A percentile compares a stretch with the other conserved stretches of the same genome.
Conservation (phyloP, 2,888 invertebrate genomes). For the Rhingia rostrata region DNA sequence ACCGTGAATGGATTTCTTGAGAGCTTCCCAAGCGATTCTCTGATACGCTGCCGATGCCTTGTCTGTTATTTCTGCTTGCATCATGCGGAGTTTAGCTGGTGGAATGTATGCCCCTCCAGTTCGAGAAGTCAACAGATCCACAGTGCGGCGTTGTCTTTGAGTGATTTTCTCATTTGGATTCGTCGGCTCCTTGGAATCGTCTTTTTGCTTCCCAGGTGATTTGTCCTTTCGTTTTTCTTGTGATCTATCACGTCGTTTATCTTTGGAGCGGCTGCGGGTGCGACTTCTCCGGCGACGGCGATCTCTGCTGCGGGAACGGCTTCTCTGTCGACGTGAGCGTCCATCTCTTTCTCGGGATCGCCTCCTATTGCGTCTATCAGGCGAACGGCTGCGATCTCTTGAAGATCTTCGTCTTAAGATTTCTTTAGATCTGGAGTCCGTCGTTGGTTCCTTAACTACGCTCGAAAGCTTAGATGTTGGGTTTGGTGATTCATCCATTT, state of each 20-base stretch:
- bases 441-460: not conserved
- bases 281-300: conserved; percentile 73
- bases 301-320: conserved; percentile 54
- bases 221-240: conserved; percentile 23
- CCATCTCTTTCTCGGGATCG: conserved; percentile 45
- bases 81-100: conserved; percentile 95
- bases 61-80: conserved; percentile 98
- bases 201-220: conserved; percentile 73
- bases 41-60: conserved; percentile 98
- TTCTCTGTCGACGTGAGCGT: conserved; percentile 31
- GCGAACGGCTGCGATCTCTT: conserved; percentile 37
- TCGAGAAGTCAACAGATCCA: conserved; percentile 90
- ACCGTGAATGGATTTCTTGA: conserved; percentile 99
- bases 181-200: conserved; percentile 76
- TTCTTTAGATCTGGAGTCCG: conserved; percentile 17
- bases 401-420: conserved; percentile 5
- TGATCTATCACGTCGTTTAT: conserved; percentile 19
- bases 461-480: not conserved
- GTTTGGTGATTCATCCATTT: not conserved
- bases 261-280: conserved; percentile 60
- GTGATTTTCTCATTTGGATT: conserved; percentile 80
- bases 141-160: conserved; percentile 81
- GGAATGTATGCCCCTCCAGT: conserved; percentile 99
- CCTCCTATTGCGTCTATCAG: conserved; percentile 27
- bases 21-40: conserved; percentile 98